Percentiles rank a stretch among this genome's conserved stretches.
Conservation (phyloP, 2,888 invertebrate genomes). For the Nymphalis polychloros region DNA sequence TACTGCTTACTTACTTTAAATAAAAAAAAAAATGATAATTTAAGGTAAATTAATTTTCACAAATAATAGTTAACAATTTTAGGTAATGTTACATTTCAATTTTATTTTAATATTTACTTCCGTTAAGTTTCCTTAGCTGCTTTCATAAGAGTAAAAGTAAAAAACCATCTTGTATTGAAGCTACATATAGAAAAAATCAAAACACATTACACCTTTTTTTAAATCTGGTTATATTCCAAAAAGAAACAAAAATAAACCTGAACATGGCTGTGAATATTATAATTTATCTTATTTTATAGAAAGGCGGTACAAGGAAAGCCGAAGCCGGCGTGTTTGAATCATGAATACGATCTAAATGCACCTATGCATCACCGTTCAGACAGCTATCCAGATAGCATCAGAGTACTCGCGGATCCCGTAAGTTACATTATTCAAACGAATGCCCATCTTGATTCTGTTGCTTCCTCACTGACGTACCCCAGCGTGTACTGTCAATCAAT, state of each 20-base stretch:
- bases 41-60: no score
- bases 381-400: conserved; percentile 36
- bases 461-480: conserved; percentile 32
- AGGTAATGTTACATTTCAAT: no score
- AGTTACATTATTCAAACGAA: conserved; percentile 40
- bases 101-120: no score
- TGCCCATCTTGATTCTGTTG: conserved; percentile 30
- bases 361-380: conserved; percentile 45
- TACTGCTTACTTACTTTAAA: no score
- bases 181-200: background rate
- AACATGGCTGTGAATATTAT: conserved; percentile 18
- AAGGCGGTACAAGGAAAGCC: conserved; percentile 19
- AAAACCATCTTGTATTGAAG: no score
- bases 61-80: no score
- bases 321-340: conserved; percentile 39
- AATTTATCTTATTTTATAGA: conserved; percentile 25
- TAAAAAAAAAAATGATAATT: no score
- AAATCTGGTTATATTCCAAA: background rate
- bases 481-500: conserved; percentile 41
- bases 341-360: conserved; percentile 46
- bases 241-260: conserved; percentile 2
- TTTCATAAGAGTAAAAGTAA: no score
- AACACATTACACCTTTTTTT: background rate
- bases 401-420: conserved; percentile 26
- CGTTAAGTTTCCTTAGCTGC: no score